Conservation (phyloP, 2,888 invertebrate genomes). For the Crematogaster levior region DNA sequence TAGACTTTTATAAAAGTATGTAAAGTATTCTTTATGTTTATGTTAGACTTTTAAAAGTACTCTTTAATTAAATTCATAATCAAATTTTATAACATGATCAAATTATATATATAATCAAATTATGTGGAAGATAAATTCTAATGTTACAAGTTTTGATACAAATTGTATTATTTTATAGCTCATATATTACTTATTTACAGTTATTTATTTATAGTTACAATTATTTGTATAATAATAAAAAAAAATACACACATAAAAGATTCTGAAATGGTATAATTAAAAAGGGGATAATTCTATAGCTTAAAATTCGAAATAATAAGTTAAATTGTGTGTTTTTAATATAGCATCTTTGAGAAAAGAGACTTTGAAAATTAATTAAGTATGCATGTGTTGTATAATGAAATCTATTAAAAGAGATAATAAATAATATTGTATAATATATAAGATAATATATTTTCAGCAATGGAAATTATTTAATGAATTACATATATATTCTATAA, state of each 20-base stretch:
- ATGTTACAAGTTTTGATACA: not conserved
- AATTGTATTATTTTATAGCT: not conserved
- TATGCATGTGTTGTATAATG: not conserved
- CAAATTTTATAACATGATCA: too few species aligned
- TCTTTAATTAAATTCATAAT: not conserved
- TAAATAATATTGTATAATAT: not conserved
- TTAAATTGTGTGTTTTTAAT: not conserved
- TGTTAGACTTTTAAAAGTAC: too few species aligned
- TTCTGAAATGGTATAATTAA: not conserved
- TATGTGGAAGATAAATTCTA: not conserved
- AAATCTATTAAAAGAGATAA: not conserved
- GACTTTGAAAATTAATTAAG: not conserved
- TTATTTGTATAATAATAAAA: not conserved
- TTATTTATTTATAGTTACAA: too few species aligned
- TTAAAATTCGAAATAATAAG: not conserved
- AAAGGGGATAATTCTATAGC: not conserved
- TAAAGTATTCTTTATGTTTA: too few species aligned
- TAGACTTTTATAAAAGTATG: not conserved
- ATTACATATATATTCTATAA: slow-evolving; percentile 94
- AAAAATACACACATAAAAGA: not conserved
- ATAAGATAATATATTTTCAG: slow-evolving; percentile 79
- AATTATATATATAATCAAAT: slow-evolving; percentile 18
- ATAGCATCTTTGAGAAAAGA: not conserved
- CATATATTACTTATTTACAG: not conserved
- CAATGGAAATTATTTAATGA: slow-evolving; percentile 96